Conservation (phyloP, 1,140 invertebrate species). For the Tribolium castaneum region DNA sequence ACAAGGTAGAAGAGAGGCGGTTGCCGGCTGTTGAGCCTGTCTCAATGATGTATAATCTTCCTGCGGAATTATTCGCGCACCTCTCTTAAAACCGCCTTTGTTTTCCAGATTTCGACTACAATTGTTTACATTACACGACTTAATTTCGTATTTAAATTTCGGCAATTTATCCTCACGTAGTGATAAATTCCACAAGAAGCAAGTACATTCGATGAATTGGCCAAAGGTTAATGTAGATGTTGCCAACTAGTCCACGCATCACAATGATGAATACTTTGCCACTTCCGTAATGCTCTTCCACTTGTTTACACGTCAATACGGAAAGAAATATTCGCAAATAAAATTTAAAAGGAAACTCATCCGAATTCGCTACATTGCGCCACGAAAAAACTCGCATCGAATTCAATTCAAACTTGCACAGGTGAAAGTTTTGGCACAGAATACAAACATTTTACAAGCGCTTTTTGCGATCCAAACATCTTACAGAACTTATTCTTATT, state of each 20-base stretch:
- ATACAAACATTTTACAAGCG: neutral
- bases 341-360: neutral
- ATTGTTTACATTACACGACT: conserved; percentile 63
- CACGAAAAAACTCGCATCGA: neutral
- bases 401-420: neutral
- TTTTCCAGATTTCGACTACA: conserved; percentile 62
- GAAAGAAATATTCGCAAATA: conserved; percentile 23
- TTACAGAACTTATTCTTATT: too few relatives aligned
- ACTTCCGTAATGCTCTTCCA: neutral
- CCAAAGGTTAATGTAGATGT: conserved; percentile 29
- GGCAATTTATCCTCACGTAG: conserved; percentile 55
- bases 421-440: neutral
- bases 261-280: conserved; percentile 10
- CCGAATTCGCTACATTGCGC: neutral
- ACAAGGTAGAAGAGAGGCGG: conserved; percentile 59
- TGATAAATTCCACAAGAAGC: neutral
- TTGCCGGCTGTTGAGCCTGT: conserved; percentile 40
- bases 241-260: conserved; percentile 25
- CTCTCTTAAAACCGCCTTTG: conserved; percentile 58
- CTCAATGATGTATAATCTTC: conserved; percentile 60
- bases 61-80: conserved; percentile 55
- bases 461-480: neutral
- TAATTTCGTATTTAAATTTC: conserved; percentile 64
- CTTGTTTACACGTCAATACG: conserved; percentile 7
- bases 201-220: neutral